phyloP scores from a whole-genome alignment of 2,797 vertebrate genomes.

The Columba guinea region DNA sequence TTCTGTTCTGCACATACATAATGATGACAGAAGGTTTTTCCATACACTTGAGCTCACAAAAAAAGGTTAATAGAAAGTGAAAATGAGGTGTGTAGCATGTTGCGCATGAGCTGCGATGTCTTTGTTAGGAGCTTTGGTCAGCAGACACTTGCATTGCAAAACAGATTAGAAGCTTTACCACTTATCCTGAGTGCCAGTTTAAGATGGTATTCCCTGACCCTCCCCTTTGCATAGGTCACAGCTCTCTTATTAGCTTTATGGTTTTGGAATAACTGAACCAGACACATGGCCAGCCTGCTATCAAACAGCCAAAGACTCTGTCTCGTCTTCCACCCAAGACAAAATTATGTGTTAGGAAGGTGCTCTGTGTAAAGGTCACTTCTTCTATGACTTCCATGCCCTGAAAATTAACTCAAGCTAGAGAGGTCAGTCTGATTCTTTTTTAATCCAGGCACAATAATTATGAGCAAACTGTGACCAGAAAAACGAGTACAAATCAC shows the following conservation, averaged over 20 bases:
- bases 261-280: background rate
- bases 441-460: background rate
- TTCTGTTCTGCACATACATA: background rate
- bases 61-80: conserved; percentile 54
- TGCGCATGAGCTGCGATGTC: conserved; percentile 25
- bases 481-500: background rate
- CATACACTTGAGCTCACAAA: conserved; percentile 35
- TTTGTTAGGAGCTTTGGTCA: conserved; percentile 41
- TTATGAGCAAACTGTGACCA: background rate
- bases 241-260: conserved; percentile 14
- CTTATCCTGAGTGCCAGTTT: background rate
- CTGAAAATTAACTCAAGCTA: background rate
- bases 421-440: background rate
- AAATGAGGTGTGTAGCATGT: conserved; percentile 54
- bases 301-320: background rate
- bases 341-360: background rate
- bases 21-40: conserved; percentile 45
- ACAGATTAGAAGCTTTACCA: background rate
- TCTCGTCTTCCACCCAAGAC: background rate
- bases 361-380: background rate
- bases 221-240: conserved; percentile 9
- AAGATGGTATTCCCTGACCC: background rate
- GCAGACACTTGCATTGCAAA: background rate
- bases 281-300: background rate
- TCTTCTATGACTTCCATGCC: background rate